phyloP scores from a whole-genome alignment of 2,797 vertebrate genomes.

The Taeniopygia guttata region DNA sequence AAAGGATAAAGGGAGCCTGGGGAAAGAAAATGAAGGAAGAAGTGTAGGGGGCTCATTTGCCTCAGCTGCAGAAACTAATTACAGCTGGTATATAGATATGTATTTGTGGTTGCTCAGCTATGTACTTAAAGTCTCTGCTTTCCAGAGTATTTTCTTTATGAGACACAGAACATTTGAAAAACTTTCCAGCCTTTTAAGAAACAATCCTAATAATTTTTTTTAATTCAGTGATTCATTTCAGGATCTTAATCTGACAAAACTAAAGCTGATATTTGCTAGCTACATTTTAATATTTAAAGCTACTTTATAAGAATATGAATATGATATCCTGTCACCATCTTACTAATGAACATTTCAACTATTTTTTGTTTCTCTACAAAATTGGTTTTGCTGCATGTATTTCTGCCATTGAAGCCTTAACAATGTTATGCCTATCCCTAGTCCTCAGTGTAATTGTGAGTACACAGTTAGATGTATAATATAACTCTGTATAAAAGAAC shows the following conservation, averaged over 20 bases:
- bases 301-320: background rate
- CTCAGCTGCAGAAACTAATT: background rate
- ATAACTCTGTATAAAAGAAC: background rate
- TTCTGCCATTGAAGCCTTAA: background rate
- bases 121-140: background rate
- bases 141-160: background rate
- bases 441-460: background rate
- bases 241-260: background rate
- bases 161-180: background rate
- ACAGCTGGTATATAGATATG: background rate
- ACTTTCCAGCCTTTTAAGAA: background rate
- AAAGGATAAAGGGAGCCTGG: background rate
- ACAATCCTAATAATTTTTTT: background rate
- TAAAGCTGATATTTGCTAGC: background rate
- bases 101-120: background rate
- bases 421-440: background rate
- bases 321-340: background rate
- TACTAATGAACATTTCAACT: background rate
- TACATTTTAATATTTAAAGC: background rate
- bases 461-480: background rate
- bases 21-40: background rate
- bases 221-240: background rate
- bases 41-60: background rate
- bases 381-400: background rate
- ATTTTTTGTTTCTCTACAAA: background rate